These are phyloP conservation scores for Orgyia antiqua DNA, from an alignment of 2,888 invertebrate species.

Conservation along the genomic window DNA sequence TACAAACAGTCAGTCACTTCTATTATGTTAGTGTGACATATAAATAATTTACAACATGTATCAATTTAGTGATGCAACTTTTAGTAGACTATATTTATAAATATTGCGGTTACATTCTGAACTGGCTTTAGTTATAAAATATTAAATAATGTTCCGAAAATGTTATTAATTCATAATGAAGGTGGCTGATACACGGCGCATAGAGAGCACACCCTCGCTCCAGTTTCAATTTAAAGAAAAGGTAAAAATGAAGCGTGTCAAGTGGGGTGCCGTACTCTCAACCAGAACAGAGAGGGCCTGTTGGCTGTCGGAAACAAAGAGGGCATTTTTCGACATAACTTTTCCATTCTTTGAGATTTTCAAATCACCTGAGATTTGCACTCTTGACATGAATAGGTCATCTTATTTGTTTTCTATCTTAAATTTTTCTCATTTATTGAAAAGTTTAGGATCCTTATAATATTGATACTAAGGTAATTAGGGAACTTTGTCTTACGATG, in stretches of 20 bases:
- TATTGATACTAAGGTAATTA: slow-evolving; percentile 16
- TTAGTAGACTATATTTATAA: too few relatives aligned
- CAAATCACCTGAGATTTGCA: slow-evolving; percentile 56
- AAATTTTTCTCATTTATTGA: slow-evolving; percentile 13
- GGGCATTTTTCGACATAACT: slow-evolving; percentile 50
- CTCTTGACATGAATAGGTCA: slow-evolving; percentile 38
- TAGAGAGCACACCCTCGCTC: slow-evolving; percentile 48
- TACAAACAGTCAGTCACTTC: too few relatives aligned
- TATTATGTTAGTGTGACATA: too few relatives aligned
- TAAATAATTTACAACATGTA: too few relatives aligned
- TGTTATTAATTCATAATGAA: slow-evolving; percentile 48
- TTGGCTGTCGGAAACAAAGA: slow-evolving; percentile 68
- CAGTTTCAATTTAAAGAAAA: slow-evolving; percentile 65
- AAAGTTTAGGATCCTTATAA: slow-evolving; percentile 6
- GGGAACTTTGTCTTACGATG: slow-evolving; percentile 30
- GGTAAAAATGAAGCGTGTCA: slow-evolving; percentile 73
- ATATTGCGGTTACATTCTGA: too few relatives aligned
- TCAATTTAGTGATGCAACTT: too few relatives aligned
- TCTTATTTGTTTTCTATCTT: slow-evolving; percentile 34
- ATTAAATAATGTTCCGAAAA: slow-evolving; percentile 32
- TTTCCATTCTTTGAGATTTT: slow-evolving; percentile 44
- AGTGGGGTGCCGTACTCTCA: slow-evolving; percentile 64
- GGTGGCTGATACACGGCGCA: slow-evolving; percentile 44
- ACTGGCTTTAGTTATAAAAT: slow-evolving; percentile 1
- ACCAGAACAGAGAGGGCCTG: slow-evolving; percentile 51